These are phyloP conservation scores for Papio anubis DNA, from an alignment of 2,113 vertebrate species.

Conservation along the genomic window DNA sequence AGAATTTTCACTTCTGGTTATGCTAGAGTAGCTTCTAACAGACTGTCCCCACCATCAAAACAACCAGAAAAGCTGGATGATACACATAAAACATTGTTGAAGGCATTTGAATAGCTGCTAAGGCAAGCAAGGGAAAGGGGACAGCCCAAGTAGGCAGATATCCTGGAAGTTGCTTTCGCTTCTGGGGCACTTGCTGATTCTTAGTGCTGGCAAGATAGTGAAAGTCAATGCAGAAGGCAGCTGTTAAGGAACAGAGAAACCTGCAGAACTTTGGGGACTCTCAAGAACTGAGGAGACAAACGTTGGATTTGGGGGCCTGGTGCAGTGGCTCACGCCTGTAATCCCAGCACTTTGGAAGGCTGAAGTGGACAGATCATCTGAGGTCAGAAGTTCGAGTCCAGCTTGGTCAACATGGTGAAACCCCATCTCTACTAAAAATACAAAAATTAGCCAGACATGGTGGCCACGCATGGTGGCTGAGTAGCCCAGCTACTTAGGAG, in stretches of 20 bases:
- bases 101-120: not conserved
- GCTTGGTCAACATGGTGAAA: too few relatives aligned
- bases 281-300: not conserved
- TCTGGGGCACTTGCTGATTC: not conserved
- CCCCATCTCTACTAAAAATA: too few relatives aligned
- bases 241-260: not conserved
- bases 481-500: too few relatives aligned
- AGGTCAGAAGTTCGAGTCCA: too few relatives aligned
- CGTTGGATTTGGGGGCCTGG: too few relatives aligned
- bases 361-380: too few relatives aligned
- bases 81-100: not conserved
- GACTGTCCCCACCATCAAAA: too few relatives aligned
- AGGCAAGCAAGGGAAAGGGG: not conserved
- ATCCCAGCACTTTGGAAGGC: too few relatives aligned
- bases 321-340: too few relatives aligned
- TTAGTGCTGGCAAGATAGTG: not conserved
- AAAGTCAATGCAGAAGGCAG: not conserved
- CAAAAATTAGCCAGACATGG: too few relatives aligned
- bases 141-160: not conserved
- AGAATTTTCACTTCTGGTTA: not conserved
- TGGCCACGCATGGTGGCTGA: too few relatives aligned
- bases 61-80: not conserved
- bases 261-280: not conserved
- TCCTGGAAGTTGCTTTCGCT: not conserved
- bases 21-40: not conserved